Base-by-base conservation (phyloP, 2,888 invertebrate genomes). In the Thereva nobilitata region DNA sequence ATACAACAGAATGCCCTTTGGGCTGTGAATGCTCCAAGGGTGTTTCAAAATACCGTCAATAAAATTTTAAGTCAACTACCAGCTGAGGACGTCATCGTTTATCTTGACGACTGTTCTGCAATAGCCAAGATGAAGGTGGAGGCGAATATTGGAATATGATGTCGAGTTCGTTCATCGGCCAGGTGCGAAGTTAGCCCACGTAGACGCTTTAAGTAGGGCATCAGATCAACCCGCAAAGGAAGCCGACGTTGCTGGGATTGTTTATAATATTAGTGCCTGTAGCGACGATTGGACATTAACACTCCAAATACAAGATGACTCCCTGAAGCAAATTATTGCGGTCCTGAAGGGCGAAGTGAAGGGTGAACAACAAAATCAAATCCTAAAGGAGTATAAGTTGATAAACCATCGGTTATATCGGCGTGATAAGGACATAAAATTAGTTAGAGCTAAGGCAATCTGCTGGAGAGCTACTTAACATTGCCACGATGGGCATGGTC, bases 111-210 rank as follows among this genome's bases (percentile, higher is more conserved):
- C 38, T 63, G 54, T 42, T n/a, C 35, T 10, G 50, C 53, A 34
- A 37, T 53, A 5, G 35, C 54, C 8, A 40, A 9, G 9, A 5
- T 49, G 23, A 61, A 47, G 35, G 6, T 64, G 54, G 64, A 12
- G n/a, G 5, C 7, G 40, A 6, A 9, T 61, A 35, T 45, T 37
- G 35, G 61, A 61, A 47, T 61, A 47, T 10, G 47, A 61, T n/a
- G 6, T 61, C 9, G 10, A 61, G 7, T 23, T 61, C 9, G 44
- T 64, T 5, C 53, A 73, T 67, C 65, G 71, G n/a, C 54, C 68
- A 50, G 70, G 69, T 4, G 44, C 49, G 12, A 63, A 66, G 7
- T 67, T 72, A 72, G 57, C 59, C 7, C 71, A 70, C 7, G 68
- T 67, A 8, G 69, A 69, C 49, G 68, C 69, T 3, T 55, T 70